These are phyloP conservation scores for Polietes domitor DNA, from an alignment of 2,888 invertebrate species.

Conservation along the genomic window DNA sequence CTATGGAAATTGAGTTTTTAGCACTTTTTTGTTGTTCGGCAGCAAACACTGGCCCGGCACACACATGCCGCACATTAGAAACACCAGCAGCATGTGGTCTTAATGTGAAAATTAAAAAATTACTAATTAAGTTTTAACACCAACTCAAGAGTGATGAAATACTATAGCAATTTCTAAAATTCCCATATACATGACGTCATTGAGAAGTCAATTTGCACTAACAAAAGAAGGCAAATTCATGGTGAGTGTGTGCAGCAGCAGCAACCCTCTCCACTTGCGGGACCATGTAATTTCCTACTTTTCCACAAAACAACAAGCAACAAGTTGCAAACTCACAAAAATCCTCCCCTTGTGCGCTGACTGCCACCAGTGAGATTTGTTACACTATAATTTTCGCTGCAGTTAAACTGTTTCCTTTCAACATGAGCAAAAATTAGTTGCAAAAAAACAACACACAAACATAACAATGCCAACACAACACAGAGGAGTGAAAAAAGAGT, in stretches of 20 bases:
- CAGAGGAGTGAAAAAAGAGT: constrained; percentile 2
- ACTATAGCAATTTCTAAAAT: constrained; percentile 13
- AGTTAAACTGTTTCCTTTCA: constrained; percentile 57
- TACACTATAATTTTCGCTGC: constrained; percentile 64
- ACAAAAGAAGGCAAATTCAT: constrained; percentile 43
- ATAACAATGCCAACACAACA: not conserved
- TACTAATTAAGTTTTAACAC: constrained; percentile 58
- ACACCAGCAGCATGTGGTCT: constrained; percentile 45
- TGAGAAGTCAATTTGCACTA: constrained; percentile 19
- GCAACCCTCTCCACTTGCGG: constrained; percentile 29
- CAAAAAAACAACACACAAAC: constrained; percentile 13
- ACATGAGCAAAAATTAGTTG: not conserved
- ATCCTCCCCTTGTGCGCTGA: constrained; percentile 47
- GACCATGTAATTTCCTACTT: constrained; percentile 13
- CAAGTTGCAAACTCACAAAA: constrained; percentile 57
- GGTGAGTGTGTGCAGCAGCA: not conserved
- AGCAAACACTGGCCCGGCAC: constrained; percentile 11
- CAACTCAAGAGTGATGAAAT: not conserved
- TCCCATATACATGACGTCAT: constrained; percentile 58
- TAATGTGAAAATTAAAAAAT: constrained; percentile 63
- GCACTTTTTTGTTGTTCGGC: constrained; percentile 55
- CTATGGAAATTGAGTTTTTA: constrained; percentile 51
- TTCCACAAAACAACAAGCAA: constrained; percentile 42
- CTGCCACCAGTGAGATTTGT: constrained; percentile 4
- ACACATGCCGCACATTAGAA: constrained; percentile 6